phyloP scores from a whole-genome alignment of 2,113 vertebrate genomes.

The Esox niger region DNA sequence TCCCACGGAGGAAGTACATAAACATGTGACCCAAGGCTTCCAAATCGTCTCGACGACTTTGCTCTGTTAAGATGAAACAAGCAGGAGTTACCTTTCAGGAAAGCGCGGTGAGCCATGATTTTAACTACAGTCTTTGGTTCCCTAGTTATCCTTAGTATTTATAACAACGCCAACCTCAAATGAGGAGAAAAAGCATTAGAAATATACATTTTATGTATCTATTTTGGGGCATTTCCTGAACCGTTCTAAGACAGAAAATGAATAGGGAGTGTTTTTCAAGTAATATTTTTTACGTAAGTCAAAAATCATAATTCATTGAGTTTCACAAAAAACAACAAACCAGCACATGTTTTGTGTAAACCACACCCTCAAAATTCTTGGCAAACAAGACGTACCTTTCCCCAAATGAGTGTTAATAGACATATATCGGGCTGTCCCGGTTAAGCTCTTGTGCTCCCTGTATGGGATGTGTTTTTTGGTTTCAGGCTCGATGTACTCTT shows the following conservation, averaged over 20 bases:
- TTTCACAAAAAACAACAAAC: neutral
- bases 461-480: conserved; percentile 99
- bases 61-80: conserved; percentile 75
- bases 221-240: too few relatives aligned
- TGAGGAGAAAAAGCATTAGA: too few relatives aligned
- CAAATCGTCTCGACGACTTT: conserved; percentile 96
- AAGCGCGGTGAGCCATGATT: neutral
- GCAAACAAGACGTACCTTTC: conserved; percentile 81
- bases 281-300: neutral
- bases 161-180: neutral
- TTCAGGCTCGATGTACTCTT: conserved; percentile 98
- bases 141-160: neutral
- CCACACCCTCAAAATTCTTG: neutral
- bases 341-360: too few relatives aligned
- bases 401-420: conserved; percentile 98
- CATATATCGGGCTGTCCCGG: conserved; percentile 98
- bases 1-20: conserved; percentile 99
- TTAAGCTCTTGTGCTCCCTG: conserved; percentile 97
- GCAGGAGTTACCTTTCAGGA: conserved; percentile 35
- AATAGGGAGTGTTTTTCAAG: neutral
- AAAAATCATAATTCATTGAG: neutral
- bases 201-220: too few relatives aligned
- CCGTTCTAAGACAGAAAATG: too few relatives aligned
- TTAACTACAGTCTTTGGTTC: neutral
- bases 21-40: conserved; percentile 99